A percentile compares a stretch with the other conserved stretches of the same genome.
Conservation (phyloP, 2,113 vertebrate genomes). For the Tamias sibiricus region DNA sequence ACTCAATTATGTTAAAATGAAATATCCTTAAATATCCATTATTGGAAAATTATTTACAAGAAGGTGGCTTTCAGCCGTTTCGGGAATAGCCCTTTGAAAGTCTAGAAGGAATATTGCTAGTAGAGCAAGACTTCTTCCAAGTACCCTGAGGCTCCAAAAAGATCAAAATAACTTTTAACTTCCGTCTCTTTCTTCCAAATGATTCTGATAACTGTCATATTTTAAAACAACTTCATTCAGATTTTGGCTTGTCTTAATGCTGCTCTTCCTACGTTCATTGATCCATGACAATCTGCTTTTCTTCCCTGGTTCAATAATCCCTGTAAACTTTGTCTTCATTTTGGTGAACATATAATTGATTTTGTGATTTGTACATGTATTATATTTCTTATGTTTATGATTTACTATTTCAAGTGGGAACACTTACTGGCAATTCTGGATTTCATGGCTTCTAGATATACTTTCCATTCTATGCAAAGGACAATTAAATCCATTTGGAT, state of each 20-base stretch:
- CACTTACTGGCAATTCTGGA: neutral
- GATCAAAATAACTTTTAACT: slow-evolving; percentile 15
- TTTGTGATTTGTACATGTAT: neutral
- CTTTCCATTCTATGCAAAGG: neutral
- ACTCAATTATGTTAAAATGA: neutral
- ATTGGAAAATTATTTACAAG: neutral
- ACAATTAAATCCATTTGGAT: neutral
- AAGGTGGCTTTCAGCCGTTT: neutral
- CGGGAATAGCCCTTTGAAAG: neutral
- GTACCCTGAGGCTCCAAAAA: neutral
- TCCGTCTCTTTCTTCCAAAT: neutral
- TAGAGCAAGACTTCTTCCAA: neutral
- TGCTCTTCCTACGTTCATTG: neutral
- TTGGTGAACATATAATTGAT: slow-evolving; percentile 33
- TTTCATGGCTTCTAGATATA: neutral
- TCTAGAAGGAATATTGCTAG: neutral
- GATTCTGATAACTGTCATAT: neutral
- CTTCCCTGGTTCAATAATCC: neutral
- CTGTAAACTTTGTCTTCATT: slow-evolving; percentile 37
- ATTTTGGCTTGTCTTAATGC: slow-evolving; percentile 25
- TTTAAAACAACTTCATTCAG: slow-evolving; percentile 48
- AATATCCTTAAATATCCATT: neutral
- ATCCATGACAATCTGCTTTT: neutral
- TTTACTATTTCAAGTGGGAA: neutral
- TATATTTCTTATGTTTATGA: neutral